Conservation (phyloP, 37 sponge, comb jelly and placozoan genomes). For the Ianthella basta region DNA sequence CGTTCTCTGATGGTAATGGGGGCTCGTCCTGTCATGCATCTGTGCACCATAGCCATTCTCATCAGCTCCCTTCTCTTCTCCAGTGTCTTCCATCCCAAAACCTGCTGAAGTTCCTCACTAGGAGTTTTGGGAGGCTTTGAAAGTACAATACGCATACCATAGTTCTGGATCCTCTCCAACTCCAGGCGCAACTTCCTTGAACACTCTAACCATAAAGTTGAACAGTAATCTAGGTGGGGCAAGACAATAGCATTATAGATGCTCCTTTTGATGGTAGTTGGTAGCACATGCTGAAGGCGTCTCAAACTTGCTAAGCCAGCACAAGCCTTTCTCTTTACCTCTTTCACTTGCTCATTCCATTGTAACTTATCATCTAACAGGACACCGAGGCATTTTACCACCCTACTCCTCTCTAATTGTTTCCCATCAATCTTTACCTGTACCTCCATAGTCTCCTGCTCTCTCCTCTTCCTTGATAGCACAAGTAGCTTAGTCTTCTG, state of each 20-base stretch:
- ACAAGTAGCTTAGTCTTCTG: background rate
- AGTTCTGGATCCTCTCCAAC: background rate
- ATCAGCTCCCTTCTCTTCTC: background rate
- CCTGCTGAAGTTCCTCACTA: background rate
- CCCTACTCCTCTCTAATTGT: background rate
- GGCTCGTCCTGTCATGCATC: background rate
- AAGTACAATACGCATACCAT: background rate
- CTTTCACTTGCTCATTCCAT: background rate
- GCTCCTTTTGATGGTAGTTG: background rate
- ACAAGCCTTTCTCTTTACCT: background rate
- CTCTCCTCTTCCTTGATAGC: background rate
- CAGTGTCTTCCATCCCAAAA: background rate
- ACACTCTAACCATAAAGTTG: background rate
- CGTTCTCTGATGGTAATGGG: background rate
- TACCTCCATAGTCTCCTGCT: background rate
- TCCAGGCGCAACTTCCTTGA: background rate
- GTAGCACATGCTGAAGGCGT: background rate
- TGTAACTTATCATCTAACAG: background rate
- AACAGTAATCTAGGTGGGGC: background rate
- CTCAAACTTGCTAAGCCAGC: background rate
- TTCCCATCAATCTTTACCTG: background rate
- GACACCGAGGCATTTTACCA: background rate
- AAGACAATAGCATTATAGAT: background rate
- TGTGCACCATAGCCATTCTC: background rate
- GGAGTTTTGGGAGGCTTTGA: background rate